These are phyloP conservation scores for Polia nebulosa DNA, from an alignment of 2,888 invertebrate genomes.

Conservation along the genomic window DNA sequence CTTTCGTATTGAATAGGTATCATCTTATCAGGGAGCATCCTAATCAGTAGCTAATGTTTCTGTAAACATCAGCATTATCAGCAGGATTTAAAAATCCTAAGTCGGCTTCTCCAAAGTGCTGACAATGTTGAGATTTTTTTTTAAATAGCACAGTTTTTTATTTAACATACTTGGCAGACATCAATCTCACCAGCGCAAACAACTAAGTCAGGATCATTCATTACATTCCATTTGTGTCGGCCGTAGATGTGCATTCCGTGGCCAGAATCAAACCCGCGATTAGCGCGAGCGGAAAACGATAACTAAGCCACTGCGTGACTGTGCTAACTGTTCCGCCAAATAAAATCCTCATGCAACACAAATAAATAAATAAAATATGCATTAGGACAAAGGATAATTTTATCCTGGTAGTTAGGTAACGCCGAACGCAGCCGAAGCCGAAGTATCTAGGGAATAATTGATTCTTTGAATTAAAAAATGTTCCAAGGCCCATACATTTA, in stretches of 20 bases:
- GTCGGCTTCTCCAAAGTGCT: too few relatives aligned
- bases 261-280: neutral
- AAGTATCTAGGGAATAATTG: neutral
- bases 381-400: neutral
- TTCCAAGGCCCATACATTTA: constrained; percentile 28
- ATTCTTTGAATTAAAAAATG: constrained; percentile 7
- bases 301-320: neutral
- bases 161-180: neutral
- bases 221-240: neutral
- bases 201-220: neutral
- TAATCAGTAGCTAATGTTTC: too few relatives aligned
- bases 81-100: too few relatives aligned
- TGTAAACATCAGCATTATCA: too few relatives aligned
- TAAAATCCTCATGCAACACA: too few relatives aligned
- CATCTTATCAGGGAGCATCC: too few relatives aligned
- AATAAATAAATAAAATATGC: too few relatives aligned
- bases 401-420: neutral
- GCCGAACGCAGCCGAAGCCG: neutral
- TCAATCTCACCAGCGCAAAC: neutral
- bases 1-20: neutral
- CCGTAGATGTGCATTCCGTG: too few relatives aligned
- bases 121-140: too few relatives aligned
- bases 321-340: neutral
- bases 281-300: neutral
- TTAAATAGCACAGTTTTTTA: too few relatives aligned